Evolutionary conservation across 1,140 invertebrate species (phyloP).

Genomic region (Saxidomus purpurata): DNA sequence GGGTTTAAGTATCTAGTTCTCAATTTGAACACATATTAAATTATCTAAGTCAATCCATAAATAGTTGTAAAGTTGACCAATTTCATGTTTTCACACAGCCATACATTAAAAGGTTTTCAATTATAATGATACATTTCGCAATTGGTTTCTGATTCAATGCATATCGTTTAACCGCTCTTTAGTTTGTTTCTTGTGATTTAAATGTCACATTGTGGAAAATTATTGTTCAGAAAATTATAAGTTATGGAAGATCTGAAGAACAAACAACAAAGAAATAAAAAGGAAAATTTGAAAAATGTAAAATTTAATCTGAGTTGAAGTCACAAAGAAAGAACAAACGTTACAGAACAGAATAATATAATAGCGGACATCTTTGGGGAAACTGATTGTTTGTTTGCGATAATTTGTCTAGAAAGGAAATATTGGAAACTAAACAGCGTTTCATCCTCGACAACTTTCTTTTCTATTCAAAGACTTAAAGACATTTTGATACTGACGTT

Average conservation of each 20-base stretch:
- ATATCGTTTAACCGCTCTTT: conserved; percentile 5
- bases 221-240: conserved; percentile 12
- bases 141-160: not conserved
- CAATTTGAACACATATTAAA: too few relatives aligned
- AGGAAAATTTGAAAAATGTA: conserved; percentile 33
- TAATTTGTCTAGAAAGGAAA: too few relatives aligned
- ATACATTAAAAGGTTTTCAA: conserved; percentile 1
- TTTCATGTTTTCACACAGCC: not conserved
- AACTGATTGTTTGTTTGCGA: too few relatives aligned
- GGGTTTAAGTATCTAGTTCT: too few relatives aligned
- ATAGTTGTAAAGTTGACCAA: not conserved
- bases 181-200: conserved; percentile 35
- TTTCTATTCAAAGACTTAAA: too few relatives aligned
- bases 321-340: not conserved
- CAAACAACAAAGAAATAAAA: not conserved
- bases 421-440: too few relatives aligned
- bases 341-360: not conserved
- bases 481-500: too few relatives aligned
- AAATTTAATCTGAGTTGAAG: not conserved
- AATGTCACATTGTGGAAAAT: not conserved
- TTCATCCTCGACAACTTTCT: too few relatives aligned
- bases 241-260: conserved; percentile 23
- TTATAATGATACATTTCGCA: conserved; percentile 24
- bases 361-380: not conserved
- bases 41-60: too few relatives aligned